Conservation (phyloP, 1,140 invertebrate species). For the Acyrthosiphon pisum region DNA sequence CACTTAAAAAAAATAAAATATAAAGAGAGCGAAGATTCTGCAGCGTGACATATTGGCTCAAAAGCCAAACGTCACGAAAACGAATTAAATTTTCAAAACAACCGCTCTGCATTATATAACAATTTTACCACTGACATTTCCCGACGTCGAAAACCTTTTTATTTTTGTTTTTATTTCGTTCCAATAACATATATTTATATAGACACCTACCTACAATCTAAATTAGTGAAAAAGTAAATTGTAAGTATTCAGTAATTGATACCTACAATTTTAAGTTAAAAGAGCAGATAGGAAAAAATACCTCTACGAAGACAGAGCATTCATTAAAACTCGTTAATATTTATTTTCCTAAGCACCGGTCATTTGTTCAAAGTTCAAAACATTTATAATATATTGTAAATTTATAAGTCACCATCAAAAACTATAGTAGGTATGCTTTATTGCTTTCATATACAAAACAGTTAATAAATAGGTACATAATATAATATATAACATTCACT, state of each 20-base stretch:
- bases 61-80: neutral
- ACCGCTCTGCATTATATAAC: neutral
- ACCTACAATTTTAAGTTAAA: neutral
- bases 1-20: conserved; percentile 45
- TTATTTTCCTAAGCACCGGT: neutral
- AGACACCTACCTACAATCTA: neutral
- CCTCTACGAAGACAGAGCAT: neutral
- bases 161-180: neutral
- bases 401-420: neutral
- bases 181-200: neutral
- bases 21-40: neutral
- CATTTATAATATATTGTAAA: no score
- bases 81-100: conserved; percentile 20
- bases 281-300: neutral
- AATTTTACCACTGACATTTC: neutral
- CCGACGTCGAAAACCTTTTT: neutral
- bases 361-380: neutral
- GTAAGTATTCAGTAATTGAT: neutral
- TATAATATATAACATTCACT: neutral
- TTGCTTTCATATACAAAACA: no score
- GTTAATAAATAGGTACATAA: neutral
- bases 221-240: neutral
- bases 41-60: neutral
- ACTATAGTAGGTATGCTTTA: no score
- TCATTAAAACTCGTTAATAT: neutral